phyloP scores from a whole-genome alignment of 1,140 invertebrate genomes.

The Holcopasites calliopsidis region DNA sequence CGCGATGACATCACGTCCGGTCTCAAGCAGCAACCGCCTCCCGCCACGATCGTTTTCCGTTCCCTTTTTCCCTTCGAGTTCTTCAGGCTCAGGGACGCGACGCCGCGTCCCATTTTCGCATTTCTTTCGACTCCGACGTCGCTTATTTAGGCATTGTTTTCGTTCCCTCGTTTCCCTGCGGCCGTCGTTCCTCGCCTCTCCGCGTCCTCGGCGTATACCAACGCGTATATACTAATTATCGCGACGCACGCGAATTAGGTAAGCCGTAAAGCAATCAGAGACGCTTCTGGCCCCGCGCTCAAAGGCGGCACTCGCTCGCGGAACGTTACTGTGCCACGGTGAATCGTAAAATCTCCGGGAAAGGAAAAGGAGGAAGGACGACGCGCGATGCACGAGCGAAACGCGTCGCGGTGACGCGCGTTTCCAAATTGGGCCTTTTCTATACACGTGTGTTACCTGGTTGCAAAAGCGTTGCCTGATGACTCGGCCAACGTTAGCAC shows the following conservation, averaged over 20 bases:
- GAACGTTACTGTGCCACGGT: slow-evolving; percentile 18
- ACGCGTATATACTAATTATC: slow-evolving; percentile 28
- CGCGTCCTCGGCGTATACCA: slow-evolving; percentile 24
- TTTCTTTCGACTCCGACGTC: neutral
- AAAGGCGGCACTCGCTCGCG: slow-evolving; percentile 12
- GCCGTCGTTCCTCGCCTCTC: neutral
- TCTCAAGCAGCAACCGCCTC: neutral
- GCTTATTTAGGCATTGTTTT: slow-evolving; percentile 39
- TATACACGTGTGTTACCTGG: slow-evolving; percentile 7
- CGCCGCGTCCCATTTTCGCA: slow-evolving; percentile 15
- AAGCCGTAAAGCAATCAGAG: neutral
- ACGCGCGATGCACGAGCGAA: slow-evolving; percentile 25
- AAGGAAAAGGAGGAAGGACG: slow-evolving; percentile 62
- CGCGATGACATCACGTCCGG: slow-evolving; percentile 36
- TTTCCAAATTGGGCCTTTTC: too few relatives aligned
- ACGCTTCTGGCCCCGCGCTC: neutral
- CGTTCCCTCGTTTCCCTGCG: neutral
- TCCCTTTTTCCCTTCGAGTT: slow-evolving; percentile 10
- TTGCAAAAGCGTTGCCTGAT: neutral
- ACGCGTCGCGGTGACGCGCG: neutral
- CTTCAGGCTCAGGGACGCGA: neutral
- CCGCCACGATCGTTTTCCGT: neutral
- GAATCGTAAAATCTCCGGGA: slow-evolving; percentile 53
- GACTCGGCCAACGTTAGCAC: slow-evolving; percentile 17
- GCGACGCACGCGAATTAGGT: slow-evolving; percentile 45